phyloP scores from a whole-genome alignment of 2,113 vertebrate genomes.

The Xiphophorus maculatus region DNA sequence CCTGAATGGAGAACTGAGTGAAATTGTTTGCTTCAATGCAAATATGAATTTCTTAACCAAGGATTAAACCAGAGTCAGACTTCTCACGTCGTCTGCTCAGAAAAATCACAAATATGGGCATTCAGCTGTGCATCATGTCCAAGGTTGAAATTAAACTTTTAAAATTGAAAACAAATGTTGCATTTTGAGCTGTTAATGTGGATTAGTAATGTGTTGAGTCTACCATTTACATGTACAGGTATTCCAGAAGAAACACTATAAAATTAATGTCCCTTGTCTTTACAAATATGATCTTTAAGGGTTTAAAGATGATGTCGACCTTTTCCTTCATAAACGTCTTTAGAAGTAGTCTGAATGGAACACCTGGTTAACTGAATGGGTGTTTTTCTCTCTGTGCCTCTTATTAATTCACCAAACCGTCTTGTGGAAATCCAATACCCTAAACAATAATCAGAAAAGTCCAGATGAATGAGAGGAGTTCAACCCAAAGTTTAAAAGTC shows the following conservation, averaged over 20 bases:
- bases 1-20: slow-evolving; percentile 26
- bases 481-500: too few relatives aligned
- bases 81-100: slow-evolving; percentile 26
- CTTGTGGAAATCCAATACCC: too few relatives aligned
- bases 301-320: background rate
- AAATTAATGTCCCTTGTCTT: background rate
- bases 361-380: background rate
- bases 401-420: too few relatives aligned
- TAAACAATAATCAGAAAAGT: too few relatives aligned
- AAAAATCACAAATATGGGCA: slow-evolving; percentile 26
- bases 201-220: background rate
- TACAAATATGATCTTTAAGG: background rate
- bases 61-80: slow-evolving; percentile 7
- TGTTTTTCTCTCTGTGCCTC: background rate
- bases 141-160: slow-evolving; percentile 56
- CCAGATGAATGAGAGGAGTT: too few relatives aligned
- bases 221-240: too few relatives aligned
- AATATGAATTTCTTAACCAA: slow-evolving; percentile 26
- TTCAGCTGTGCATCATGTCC: slow-evolving; percentile 50
- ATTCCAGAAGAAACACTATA: too few relatives aligned
- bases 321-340: too few relatives aligned
- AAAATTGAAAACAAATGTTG: background rate
- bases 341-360: background rate
- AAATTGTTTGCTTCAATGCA: slow-evolving; percentile 26
- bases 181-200: background rate